phyloP scores from a whole-genome alignment of 2,113 vertebrate species.

The Deroptyus accipitrinus region DNA sequence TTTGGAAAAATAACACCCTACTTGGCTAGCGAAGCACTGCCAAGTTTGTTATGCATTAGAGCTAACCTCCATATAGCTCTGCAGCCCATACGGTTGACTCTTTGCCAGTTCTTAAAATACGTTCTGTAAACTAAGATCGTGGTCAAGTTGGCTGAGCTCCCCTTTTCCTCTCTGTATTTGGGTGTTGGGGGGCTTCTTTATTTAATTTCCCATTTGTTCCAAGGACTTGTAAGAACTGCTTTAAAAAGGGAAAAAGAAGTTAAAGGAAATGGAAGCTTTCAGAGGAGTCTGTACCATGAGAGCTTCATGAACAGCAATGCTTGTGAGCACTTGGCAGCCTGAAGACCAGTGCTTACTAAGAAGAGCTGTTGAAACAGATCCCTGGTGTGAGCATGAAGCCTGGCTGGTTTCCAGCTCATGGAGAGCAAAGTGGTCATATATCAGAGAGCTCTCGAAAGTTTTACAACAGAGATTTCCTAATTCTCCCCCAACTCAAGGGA shows the following conservation, averaged over 20 bases:
- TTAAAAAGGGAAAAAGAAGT: background rate
- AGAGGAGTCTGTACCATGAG: background rate
- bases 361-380: conserved; percentile 52
- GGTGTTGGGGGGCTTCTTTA: background rate
- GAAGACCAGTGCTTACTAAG: conserved; percentile 48
- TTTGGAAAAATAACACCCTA: conserved; percentile 53
- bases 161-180: conserved; percentile 1
- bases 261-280: conserved; percentile 6
- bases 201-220: conserved; percentile 28
- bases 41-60: conserved; percentile 42
- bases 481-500: conserved; percentile 40
- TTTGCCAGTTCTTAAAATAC: conserved; percentile 44
- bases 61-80: conserved; percentile 23
- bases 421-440: conserved; percentile 31
- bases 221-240: background rate
- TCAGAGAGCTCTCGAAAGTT: conserved; percentile 60
- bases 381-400: conserved; percentile 44
- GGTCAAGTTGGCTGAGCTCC: conserved; percentile 24
- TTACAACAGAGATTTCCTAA: conserved; percentile 62
- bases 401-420: conserved; percentile 51
- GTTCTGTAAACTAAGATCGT: conserved; percentile 25
- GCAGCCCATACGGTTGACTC: background rate
- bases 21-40: conserved; percentile 16
- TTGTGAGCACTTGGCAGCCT: conserved; percentile 43
- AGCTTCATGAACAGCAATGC: background rate